Conservation (phyloP, 2,888 invertebrate species). For the Ferdinandea cuprea region DNA sequence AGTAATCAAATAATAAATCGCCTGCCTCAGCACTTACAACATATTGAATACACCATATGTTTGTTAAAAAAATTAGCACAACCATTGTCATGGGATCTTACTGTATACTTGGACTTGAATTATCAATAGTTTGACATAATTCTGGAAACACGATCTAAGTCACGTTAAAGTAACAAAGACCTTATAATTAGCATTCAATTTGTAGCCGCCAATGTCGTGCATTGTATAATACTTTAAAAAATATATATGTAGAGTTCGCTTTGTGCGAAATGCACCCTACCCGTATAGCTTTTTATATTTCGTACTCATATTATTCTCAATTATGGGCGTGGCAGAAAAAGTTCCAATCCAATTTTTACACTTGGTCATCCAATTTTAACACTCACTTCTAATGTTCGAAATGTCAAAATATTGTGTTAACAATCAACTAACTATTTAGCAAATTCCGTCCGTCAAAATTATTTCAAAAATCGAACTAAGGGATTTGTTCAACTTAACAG, state of each 20-base stretch:
- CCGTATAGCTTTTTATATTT: no score
- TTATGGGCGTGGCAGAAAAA: no score
- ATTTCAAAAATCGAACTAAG: no score
- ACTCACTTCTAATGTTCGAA: no score
- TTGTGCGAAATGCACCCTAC: neutral
- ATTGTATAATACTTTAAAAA: slow-evolving; percentile 5
- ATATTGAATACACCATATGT: slow-evolving; percentile 25
- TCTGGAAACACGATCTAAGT: slow-evolving; percentile 62
- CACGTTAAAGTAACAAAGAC: slow-evolving; percentile 68
- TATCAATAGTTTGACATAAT: slow-evolving; percentile 72
- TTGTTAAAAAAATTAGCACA: slow-evolving; percentile 66
- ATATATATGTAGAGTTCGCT: neutral
- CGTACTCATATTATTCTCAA: no score
- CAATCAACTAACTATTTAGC: no score
- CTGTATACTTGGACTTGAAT: slow-evolving; percentile 26
- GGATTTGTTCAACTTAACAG: no score
- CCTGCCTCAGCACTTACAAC: neutral
- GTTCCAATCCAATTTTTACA: no score
- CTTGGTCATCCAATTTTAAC: no score
- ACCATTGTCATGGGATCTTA: slow-evolving; percentile 37
- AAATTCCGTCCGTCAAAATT: no score
- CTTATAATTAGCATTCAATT: slow-evolving; percentile 73
- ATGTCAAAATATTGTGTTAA: no score
- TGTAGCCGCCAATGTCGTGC: slow-evolving; percentile 37
- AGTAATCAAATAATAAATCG: no score